Evolutionary conservation across 2,113 vertebrate genomes (phyloP), one percentile per base, ranked within the genome.

Genomic region (Callorhinus ursinus): DNA sequence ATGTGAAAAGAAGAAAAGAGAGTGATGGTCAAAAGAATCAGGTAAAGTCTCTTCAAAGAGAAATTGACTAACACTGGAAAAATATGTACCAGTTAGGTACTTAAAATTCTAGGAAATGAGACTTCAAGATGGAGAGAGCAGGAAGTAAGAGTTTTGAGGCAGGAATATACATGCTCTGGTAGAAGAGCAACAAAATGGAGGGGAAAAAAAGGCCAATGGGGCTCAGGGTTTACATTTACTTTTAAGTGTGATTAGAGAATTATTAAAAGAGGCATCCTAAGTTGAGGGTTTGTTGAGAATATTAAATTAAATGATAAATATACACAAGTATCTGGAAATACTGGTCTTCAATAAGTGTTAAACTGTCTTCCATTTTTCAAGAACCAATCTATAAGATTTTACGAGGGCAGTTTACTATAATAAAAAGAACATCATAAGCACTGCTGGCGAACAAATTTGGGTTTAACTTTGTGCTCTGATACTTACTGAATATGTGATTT

Each of bases 231-330:
- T 65, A 8, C 6, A 42, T 53, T 90, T 77, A 55, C 39, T 28
- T 46, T 77, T 49, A 55, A 49, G 5, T 65, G 11, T 55, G 24
- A 7, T 87, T n/a, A 51, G 26, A 96, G 24, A 67, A 21, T 90
- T 89, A 89, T 71, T 65, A 88, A 55, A 11, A 82, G 16, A 83
- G 2, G 4, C 4, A 76, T 63, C 11, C 22, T 71, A 36, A 90
- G 28, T 39, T 84, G 69, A 71, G 12, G 31, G 11, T 42, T 57
- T 76, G 2, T 57, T 67, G 26, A 72, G 46, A 84, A 91, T 74
- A 46, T 90, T 83, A 61, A 79, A 79, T 28, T 72, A 31, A 86
- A 81, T 63, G 65, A 53, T 33, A 65, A 74, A 76, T 90, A 5
- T 46, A 82, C 31, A 13, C 15, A 83, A 39, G 2, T 36, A 67